Evolutionary conservation across 2,113 vertebrate species (phyloP).

Genomic region (Emberiza fucata): DNA sequence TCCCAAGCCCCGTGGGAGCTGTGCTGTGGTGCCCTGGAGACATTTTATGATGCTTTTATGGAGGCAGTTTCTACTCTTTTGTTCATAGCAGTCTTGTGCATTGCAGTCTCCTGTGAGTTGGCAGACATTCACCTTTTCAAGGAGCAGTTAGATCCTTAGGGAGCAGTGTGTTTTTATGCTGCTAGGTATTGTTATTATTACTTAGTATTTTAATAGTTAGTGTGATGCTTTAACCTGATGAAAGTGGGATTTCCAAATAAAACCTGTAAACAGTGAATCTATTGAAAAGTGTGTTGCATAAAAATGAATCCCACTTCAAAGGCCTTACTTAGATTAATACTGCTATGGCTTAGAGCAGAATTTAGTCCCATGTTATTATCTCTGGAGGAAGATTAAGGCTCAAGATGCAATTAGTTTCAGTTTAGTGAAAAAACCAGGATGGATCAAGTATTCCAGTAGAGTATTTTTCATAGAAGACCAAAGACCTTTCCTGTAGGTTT

Average conservation of each 20-base stretch:
- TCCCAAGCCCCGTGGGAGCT: accelerated
- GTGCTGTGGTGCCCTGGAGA: not conserved
- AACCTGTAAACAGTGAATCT: not conserved
- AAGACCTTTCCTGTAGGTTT: not conserved
- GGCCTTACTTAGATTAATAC: slow-evolving; percentile 20
- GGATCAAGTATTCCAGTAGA: not conserved
- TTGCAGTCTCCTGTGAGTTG: not conserved
- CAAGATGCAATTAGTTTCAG: slow-evolving; percentile 39
- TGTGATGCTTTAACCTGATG: not conserved
- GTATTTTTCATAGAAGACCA: not conserved
- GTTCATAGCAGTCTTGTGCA: not conserved
- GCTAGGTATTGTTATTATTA: not conserved
- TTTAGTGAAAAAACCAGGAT: not conserved
- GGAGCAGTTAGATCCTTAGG: not conserved
- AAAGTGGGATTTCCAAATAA: slow-evolving; percentile 39
- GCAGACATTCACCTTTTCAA: not conserved
- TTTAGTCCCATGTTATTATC: slow-evolving; percentile 35
- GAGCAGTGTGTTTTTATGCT: not conserved
- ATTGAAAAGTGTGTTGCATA: slow-evolving; percentile 5
- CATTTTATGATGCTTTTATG: not conserved
- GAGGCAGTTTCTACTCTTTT: not conserved
- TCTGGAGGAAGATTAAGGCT: slow-evolving; percentile 46
- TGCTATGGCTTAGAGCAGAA: slow-evolving; percentile 21
- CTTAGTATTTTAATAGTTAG: slow-evolving; percentile 2
- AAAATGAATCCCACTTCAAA: slow-evolving; percentile 50